Percentiles rank a stretch among this genome's conserved stretches.
These are phyloP conservation scores for Argynnis bischoffii DNA, from an alignment of 2,888 invertebrate species.

Conservation along the genomic window DNA sequence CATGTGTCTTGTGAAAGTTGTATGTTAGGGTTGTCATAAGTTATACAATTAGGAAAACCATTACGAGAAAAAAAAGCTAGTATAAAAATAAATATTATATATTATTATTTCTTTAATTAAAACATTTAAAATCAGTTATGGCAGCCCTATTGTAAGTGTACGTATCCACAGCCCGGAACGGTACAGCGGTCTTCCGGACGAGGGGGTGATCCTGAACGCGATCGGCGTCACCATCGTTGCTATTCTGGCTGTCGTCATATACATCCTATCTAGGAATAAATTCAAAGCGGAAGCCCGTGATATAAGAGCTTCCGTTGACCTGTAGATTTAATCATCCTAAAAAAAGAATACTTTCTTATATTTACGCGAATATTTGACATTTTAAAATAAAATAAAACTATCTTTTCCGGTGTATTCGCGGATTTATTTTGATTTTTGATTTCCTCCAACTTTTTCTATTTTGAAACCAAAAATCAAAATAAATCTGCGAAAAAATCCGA, in stretches of 20 bases:
- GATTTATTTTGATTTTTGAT: not conserved
- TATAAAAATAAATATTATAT: not conserved
- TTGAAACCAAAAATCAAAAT: no score
- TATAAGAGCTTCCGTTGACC: conserved; percentile 82
- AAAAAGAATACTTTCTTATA: not conserved
- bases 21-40: conserved; percentile 27
- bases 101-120: not conserved
- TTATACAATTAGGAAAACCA: not conserved
- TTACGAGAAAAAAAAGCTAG: no score
- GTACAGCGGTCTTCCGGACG: conserved; percentile 84
- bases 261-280: conserved; percentile 84
- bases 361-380: no score
- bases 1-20: conserved; percentile 50
- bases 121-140: not conserved
- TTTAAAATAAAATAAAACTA: no score
- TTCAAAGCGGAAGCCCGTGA: conserved; percentile 75
- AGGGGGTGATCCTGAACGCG: conserved; percentile 86
- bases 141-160: conserved; percentile 51
- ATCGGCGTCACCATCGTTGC: conserved; percentile 85
- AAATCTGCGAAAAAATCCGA: no score
- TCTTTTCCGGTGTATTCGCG: no score
- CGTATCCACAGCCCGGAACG: conserved; percentile 74
- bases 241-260: conserved; percentile 85
- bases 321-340: conserved; percentile 56
- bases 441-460: not conserved